Conservation (phyloP, 1,140 invertebrate genomes). For the Neotoxoptera formosana region DNA sequence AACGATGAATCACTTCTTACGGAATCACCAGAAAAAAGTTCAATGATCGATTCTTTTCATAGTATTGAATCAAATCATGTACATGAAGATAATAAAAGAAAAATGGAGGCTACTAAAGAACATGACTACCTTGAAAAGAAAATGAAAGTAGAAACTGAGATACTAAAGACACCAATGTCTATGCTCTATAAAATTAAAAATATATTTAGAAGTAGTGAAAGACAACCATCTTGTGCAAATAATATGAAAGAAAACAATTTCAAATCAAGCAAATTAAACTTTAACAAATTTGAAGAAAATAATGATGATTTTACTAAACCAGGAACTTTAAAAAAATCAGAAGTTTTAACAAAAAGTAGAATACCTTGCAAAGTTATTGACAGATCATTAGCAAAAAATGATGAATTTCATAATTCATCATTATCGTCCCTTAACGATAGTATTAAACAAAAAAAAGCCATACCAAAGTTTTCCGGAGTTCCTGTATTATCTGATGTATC, state of each 20-base stretch:
- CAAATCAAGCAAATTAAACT: not conserved
- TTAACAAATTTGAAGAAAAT: constrained; percentile 16
- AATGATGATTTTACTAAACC: constrained; percentile 23
- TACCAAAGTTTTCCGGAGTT: not conserved
- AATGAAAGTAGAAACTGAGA: constrained; percentile 23
- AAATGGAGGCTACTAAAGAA: not conserved
- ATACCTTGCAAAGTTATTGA: constrained; percentile 48
- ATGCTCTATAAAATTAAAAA: constrained; percentile 52
- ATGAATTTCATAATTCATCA: constrained; percentile 21
- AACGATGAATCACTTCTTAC: constrained; percentile 13
- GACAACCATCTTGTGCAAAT: not conserved
- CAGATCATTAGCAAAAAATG: not conserved
- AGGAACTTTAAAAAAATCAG: not conserved
- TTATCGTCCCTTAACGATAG: not conserved
- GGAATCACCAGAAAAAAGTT: constrained; percentile 30
- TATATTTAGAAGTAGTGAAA: constrained; percentile 49
- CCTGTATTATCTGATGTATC: constrained; percentile 44
- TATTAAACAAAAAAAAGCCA: constrained; percentile 34
- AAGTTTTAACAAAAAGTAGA: constrained; percentile 29
- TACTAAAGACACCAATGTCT: constrained; percentile 28
- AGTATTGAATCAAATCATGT: constrained; percentile 45
- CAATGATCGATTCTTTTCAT: constrained; percentile 40
- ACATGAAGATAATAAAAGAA: constrained; percentile 44
- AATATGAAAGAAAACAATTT: constrained; percentile 23
- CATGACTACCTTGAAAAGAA: not conserved